A percentile compares a stretch with the other conserved stretches of the same genome.
Conservation (phyloP, 2,797 vertebrate species). For the Sebastolobus alascanus region DNA sequence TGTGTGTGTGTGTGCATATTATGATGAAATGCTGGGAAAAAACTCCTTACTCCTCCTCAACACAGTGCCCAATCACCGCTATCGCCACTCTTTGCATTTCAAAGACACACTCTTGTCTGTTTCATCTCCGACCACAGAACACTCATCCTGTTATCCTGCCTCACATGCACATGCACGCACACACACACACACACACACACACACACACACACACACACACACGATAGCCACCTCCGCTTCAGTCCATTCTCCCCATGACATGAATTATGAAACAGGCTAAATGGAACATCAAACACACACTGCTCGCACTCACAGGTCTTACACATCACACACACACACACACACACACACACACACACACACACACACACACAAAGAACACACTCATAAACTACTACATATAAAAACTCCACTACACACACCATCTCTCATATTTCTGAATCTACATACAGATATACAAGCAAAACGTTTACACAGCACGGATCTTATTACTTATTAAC, state of each 20-base stretch:
- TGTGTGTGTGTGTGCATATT: conserved; percentile 46
- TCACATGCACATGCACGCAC: conserved; percentile 35
- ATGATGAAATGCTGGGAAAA: conserved; percentile 78
- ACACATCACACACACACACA: conserved; percentile 30
- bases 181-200: conserved; percentile 28
- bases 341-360: not conserved
- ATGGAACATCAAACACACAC: conserved; percentile 78
- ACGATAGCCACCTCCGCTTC: conserved; percentile 59
- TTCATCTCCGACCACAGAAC: conserved; percentile 76
- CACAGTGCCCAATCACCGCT: conserved; percentile 70
- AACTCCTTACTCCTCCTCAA: conserved; percentile 67
- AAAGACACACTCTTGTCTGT: conserved; percentile 82
- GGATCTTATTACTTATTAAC: conserved; percentile 37
- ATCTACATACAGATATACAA: conserved; percentile 27
- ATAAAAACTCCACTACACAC: conserved; percentile 16
- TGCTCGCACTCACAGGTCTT: conserved; percentile 33
- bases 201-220: conserved; percentile 51
- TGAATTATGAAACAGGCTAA: conserved; percentile 81
- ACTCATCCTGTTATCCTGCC: conserved; percentile 65
- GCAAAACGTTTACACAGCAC: conserved; percentile 2
- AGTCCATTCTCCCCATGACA: conserved; percentile 71
- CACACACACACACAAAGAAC: conserved; percentile 9
- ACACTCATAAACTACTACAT: conserved; percentile 12
- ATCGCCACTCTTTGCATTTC: conserved; percentile 84
- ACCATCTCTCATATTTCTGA: conserved; percentile 11